Percentiles rank a stretch among this genome's conserved stretches.
phyloP scores from a whole-genome alignment of 2,888 invertebrate species.

The Psylliodes chrysocephalus region DNA sequence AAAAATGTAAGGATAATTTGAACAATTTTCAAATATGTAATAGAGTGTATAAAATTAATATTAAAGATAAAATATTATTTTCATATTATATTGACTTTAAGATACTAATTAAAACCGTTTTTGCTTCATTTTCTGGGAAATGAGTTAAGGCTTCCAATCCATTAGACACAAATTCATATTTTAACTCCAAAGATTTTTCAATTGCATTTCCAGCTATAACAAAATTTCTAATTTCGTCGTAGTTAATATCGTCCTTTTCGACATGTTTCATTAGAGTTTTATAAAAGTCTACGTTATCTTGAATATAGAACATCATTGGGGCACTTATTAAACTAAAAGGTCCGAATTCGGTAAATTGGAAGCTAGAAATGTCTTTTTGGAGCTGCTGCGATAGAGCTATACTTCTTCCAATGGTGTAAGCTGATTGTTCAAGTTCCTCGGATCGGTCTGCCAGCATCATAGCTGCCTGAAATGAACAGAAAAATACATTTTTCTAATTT shows the following conservation, averaged over 20 bases:
- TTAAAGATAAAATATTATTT: no score
- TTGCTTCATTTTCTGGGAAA: conserved; percentile 82
- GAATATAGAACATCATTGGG: conserved; percentile 83
- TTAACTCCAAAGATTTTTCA: conserved; percentile 75
- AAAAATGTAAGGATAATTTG: no score
- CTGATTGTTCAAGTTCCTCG: conserved; percentile 77
- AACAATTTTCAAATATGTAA: no score
- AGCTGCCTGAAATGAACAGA: conserved; percentile 68
- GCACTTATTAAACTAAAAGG: conserved; percentile 80
- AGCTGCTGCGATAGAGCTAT: conserved; percentile 88
- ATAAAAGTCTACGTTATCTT: conserved; percentile 75
- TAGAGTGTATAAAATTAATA: no score
- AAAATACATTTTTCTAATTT: no score
- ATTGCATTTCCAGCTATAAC: conserved; percentile 72
- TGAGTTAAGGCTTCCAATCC: conserved; percentile 78
- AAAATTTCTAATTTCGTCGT: conserved; percentile 63
- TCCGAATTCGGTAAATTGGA: conserved; percentile 59
- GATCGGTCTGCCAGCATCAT: conserved; percentile 84
- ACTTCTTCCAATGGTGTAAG: conserved; percentile 88
- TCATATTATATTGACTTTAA: conserved; percentile 72
- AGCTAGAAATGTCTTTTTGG: conserved; percentile 74
- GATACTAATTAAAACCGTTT: conserved; percentile 83
- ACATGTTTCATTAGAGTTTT: conserved; percentile 72
- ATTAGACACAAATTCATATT: conserved; percentile 75
- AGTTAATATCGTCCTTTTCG: conserved; percentile 71